phyloP scores from a whole-genome alignment of 2,113 vertebrate genomes.

The Canis aureus region DNA sequence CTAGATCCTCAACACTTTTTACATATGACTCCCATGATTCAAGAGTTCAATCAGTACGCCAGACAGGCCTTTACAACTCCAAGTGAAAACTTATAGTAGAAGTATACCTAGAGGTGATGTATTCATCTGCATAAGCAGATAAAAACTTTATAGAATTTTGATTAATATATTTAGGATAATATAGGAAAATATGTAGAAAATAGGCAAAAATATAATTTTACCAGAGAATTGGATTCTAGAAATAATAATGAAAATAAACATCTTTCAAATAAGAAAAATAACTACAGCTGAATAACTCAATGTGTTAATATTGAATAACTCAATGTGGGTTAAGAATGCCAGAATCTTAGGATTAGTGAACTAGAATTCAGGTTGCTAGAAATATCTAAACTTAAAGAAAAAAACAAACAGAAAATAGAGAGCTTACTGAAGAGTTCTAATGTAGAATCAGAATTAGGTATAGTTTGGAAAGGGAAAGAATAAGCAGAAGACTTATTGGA shows the following conservation, averaged over 20 bases:
- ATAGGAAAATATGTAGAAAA: neutral
- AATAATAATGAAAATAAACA: neutral
- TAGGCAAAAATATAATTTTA: neutral
- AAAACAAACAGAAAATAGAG: neutral
- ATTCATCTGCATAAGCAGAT: neutral
- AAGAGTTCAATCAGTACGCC: neutral
- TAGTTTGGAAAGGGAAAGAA: neutral
- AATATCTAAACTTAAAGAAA: neutral
- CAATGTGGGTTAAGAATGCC: neutral
- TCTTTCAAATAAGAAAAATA: neutral
- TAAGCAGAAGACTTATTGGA: neutral
- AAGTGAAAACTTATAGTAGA: neutral
- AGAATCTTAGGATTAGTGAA: neutral
- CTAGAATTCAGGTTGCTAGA: neutral
- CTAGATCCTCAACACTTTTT: neutral
- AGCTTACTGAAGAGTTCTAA: neutral
- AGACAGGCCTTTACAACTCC: neutral
- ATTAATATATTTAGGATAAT: neutral
- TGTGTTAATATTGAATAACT: neutral
- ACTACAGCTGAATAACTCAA: neutral
- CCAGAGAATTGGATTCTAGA: neutral
- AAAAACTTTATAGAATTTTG: neutral
- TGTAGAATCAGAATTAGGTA: neutral
- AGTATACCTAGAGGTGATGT: neutral
- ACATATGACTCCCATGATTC: neutral